Conservation (phyloP, 2,797 vertebrate genomes). For the Gymnodraco acuticeps region DNA sequence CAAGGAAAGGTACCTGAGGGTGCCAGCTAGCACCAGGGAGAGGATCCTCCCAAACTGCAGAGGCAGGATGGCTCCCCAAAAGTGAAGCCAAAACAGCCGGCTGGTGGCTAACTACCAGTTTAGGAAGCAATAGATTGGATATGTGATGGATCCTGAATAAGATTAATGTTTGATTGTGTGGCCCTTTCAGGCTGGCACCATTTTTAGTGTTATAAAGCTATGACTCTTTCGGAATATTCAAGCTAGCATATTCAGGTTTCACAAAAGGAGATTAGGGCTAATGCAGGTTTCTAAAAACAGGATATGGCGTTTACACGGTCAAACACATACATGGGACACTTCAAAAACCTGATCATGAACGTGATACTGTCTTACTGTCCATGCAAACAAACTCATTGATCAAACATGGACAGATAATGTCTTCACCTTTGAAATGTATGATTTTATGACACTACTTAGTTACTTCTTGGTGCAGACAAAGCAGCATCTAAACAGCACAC, state of each 20-base stretch:
- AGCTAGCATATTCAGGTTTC: too few species aligned
- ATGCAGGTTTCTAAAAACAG: too few species aligned
- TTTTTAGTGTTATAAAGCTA: too few species aligned
- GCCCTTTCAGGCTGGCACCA: too few species aligned
- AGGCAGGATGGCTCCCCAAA: background rate
- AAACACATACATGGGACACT: too few species aligned
- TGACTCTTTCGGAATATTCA: too few species aligned
- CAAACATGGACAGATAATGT: background rate
- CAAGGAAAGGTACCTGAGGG: background rate
- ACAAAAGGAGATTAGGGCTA: too few species aligned
- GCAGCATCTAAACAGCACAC: constrained; percentile 3
- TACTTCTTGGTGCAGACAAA: constrained; percentile 23
- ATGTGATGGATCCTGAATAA: background rate
- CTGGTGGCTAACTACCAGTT: background rate
- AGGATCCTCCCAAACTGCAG: too few species aligned
- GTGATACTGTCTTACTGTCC: too few species aligned
- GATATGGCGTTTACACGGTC: too few species aligned
- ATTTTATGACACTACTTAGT: constrained; percentile 26
- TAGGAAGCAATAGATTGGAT: background rate
- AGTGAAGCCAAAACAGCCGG: background rate
- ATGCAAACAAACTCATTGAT: background rate
- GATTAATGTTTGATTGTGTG: background rate
- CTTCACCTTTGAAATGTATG: constrained; percentile 5
- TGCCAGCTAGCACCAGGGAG: too few species aligned
- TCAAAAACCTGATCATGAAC: too few species aligned